phyloP scores from a whole-genome alignment of 2,797 vertebrate genomes.

The Kryptopterus vitreolus region DNA sequence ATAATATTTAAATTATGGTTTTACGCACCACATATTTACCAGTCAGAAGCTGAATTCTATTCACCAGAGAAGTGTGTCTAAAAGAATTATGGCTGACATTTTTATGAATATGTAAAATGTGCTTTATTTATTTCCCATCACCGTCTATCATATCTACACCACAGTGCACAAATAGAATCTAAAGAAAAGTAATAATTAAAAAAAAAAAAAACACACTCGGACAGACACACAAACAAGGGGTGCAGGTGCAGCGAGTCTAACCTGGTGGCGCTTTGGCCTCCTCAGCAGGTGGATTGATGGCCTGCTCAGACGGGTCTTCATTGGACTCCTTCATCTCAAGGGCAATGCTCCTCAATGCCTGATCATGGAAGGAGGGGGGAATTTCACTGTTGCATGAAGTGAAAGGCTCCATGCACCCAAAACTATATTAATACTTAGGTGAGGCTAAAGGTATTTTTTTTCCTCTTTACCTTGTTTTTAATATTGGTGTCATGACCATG shows the following conservation, averaged over 20 bases:
- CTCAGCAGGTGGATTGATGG: constrained; percentile 32
- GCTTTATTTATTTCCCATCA: background rate
- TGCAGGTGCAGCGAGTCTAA: constrained; percentile 40
- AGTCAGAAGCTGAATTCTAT: background rate
- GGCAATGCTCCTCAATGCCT: constrained; percentile 61
- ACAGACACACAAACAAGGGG: background rate
- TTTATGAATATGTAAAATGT: background rate
- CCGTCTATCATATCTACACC: background rate
- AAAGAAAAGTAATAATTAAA: too few relatives aligned
- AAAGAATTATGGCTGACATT: background rate
- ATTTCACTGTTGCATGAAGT: constrained; percentile 45
- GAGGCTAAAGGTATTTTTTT: background rate
- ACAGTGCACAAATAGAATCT: background rate
- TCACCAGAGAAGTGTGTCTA: background rate
- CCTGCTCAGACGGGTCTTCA: constrained; percentile 41
- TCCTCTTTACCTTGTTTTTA: constrained; percentile 77
- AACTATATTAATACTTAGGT: background rate
- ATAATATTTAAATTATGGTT: background rate
- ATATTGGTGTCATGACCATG: constrained; percentile 59
- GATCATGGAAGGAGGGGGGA: constrained; percentile 48
- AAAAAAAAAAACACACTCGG: background rate
- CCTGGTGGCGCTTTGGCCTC: constrained; percentile 48
- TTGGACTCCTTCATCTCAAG: constrained; percentile 39
- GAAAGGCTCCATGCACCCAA: constrained; percentile 40
- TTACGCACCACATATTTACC: background rate